phyloP scores from a whole-genome alignment of 35 echinoderm and acorn worm species.

The Apostichopus japonicus region DNA sequence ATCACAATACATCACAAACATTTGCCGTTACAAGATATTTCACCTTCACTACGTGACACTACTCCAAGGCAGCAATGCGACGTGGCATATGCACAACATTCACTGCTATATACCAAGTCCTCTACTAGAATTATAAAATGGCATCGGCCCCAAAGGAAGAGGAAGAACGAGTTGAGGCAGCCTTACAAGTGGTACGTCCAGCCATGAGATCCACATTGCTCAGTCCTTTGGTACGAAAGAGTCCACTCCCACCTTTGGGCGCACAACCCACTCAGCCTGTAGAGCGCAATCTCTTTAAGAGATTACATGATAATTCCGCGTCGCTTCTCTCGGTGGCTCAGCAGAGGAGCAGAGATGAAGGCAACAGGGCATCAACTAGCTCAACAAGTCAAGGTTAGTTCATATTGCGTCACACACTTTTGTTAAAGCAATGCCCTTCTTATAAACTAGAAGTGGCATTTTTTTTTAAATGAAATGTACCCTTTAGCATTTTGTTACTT shows the following conservation, averaged over 20 bases:
- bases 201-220: slow-evolving; percentile 3
- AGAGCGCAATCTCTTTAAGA: neutral
- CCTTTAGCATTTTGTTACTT: too few relatives aligned
- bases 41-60: neutral
- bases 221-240: slow-evolving; percentile 8
- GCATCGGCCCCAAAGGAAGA: neutral
- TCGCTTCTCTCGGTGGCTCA: neutral
- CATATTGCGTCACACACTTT: neutral
- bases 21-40: neutral
- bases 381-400: neutral
- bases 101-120: neutral
- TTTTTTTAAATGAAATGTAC: too few relatives aligned
- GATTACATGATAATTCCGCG: slow-evolving; percentile 24
- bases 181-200: slow-evolving; percentile 15
- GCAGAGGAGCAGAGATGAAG: neutral
- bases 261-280: neutral
- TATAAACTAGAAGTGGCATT: too few relatives aligned
- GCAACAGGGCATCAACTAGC: neutral
- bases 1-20: neutral
- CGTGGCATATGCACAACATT: neutral
- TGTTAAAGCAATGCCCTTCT: neutral
- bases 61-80: neutral
- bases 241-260: slow-evolving; percentile 14
- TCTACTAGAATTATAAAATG: neutral
- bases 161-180: neutral